Evolutionary conservation across 2,797 vertebrate species (phyloP), one percentile per base, ranked within the genome.

Genomic region (Buceros bicornis): DNA sequence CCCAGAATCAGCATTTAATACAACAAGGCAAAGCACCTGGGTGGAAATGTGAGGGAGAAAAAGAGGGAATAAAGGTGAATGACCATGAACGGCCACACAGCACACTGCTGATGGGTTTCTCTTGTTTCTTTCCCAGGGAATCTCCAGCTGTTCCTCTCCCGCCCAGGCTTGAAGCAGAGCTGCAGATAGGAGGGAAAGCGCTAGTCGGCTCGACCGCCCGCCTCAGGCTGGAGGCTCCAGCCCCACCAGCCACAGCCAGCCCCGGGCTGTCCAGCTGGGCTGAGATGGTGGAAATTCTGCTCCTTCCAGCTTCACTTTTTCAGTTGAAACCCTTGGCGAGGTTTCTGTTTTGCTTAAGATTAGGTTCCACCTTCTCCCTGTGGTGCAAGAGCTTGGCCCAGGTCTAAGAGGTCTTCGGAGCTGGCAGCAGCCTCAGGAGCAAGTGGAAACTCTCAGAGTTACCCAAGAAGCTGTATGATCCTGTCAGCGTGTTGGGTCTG

Each of bases 311-410:
- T 56, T 33, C 1, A 0, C 45, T 57, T 80, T 92, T 90, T 57
- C 91, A 93, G 50, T 33, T 83, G 74, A 95, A 94, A 89, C 93
- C 73, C 86, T 91, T 97, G 96, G 96, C 89, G 10, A 58, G 35
- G 57, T 87, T 89, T 92, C 80, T 93, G 93, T 93, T 97, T 91
- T 93, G 89, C 87, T 96, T 96, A 57, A 89, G 95, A 92, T 97
- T 94, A 43, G 95, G 92, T 98, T 97, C 94, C 96, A 71, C 93
- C 89, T 95, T 97, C 96, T 92, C 94, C 87, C 72, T 31, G 53
- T 89, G 91, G 96, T 97, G 95, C 82, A 60, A 48, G 57, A 72
- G 51, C 57, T 87, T 94, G 91, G 93, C 96, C 92, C 16, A 21
- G 57, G 45, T 83, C 81, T 89, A 24, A 51, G 92, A 95, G 93